phyloP scores from a whole-genome alignment of 2,888 invertebrate species.

The Cephus pulcher region DNA sequence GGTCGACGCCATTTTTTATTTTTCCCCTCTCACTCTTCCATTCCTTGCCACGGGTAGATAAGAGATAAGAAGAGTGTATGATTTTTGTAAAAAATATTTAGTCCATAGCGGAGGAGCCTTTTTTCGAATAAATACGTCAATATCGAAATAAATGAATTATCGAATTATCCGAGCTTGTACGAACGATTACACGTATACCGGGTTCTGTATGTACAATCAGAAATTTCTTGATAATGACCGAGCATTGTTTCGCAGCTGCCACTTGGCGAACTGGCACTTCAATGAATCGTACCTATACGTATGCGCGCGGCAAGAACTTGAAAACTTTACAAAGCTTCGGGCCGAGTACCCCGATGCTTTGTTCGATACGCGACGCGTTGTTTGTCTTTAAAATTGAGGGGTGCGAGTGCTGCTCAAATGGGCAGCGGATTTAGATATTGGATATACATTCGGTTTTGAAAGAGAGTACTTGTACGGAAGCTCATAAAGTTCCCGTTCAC shows the following conservation, averaged over 20 bases:
- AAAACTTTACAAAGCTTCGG: not conserved
- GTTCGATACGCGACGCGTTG: conserved; percentile 32
- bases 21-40: not conserved
- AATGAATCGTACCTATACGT: conserved; percentile 7
- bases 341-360: not conserved
- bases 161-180: not conserved
- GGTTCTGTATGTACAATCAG: not conserved
- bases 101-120: not conserved
- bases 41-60: not conserved
- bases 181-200: not conserved
- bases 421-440: conserved; percentile 58
- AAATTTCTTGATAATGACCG: conserved; percentile 15
- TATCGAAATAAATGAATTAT: not conserved
- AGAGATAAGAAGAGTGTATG: not conserved
- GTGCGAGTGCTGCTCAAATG: conserved; percentile 56
- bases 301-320: not conserved
- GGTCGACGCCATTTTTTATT: not conserved
- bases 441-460: conserved; percentile 41
- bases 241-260: conserved; percentile 35
- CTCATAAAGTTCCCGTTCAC: not conserved
- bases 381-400: conserved; percentile 51
- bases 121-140: not conserved
- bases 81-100: not conserved
- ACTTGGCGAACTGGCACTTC: conserved; percentile 36
- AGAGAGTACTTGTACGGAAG: conserved; percentile 11